A percentile compares a stretch with the other conserved stretches of the same genome.
Conservation (phyloP, 2,797 vertebrate genomes). For the Sebastes trivittatus region DNA sequence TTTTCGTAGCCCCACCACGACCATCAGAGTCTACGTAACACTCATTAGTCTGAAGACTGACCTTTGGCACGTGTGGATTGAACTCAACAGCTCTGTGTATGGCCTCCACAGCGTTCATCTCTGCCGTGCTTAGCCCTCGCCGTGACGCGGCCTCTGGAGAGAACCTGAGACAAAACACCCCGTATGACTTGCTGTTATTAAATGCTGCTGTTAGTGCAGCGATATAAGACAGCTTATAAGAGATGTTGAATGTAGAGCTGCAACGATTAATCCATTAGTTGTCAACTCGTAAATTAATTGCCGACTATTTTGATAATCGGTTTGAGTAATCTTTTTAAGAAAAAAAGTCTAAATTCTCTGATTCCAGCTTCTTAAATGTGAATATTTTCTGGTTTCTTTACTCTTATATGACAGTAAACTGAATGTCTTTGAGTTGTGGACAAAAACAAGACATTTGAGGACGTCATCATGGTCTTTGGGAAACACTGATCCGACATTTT, state of each 20-base stretch:
- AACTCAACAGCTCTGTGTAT: constrained; percentile 99
- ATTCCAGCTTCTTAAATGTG: too few species aligned
- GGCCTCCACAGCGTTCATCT: constrained; percentile 99
- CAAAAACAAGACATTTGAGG: too few species aligned
- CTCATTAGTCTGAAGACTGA: constrained; percentile 64
- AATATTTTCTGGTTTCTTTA: too few species aligned
- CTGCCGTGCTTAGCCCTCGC: constrained; percentile 97
- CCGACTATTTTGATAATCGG: too few species aligned
- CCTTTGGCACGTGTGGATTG: constrained; percentile 99
- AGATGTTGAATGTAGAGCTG: neutral
- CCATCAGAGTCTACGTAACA: neutral
- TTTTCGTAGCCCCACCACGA: neutral
- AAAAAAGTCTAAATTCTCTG: too few species aligned
- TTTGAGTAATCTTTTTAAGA: too few species aligned
- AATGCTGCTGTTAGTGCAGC: neutral
- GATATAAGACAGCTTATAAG: neutral
- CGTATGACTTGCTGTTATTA: neutral
- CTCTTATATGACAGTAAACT: too few species aligned
- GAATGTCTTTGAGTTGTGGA: too few species aligned
- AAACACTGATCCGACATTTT: too few species aligned
- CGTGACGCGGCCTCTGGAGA: constrained; percentile 97
- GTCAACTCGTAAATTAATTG: too few species aligned
- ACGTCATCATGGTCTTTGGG: too few species aligned
- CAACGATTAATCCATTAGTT: too few species aligned
- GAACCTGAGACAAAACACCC: constrained; percentile 83